phyloP scores from a whole-genome alignment of 2,888 invertebrate genomes.

The Drosophila anomalipes region DNA sequence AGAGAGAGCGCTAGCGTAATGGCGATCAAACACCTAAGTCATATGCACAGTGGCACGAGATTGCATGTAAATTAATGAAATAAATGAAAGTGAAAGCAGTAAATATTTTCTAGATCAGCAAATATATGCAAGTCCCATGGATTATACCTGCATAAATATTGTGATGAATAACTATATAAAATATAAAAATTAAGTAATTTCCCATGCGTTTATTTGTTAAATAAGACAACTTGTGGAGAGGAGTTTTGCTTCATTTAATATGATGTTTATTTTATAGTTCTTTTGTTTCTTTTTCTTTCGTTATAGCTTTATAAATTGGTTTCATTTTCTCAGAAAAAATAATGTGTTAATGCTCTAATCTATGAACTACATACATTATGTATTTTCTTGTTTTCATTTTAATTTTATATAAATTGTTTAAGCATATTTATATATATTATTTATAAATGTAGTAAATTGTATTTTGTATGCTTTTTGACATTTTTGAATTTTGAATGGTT shows the following conservation, averaged over 20 bases:
- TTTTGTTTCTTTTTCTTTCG: conserved; percentile 34
- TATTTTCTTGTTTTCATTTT: conserved; percentile 36
- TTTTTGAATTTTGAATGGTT: conserved; percentile 59
- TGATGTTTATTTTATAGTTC: conserved; percentile 59
- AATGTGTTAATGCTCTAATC: conserved; percentile 58
- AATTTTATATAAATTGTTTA: conserved; percentile 28
- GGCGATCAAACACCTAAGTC: conserved; percentile 53
- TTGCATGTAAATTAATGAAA: not conserved
- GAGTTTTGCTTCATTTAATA: conserved; percentile 49
- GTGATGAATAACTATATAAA: not conserved
- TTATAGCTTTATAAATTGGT: conserved; percentile 60
- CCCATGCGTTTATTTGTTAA: not conserved
- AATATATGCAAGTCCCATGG: not conserved
- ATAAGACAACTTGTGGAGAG: not conserved
- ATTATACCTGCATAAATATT: not conserved
- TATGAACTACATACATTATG: conserved; percentile 52
- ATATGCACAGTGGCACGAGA: conserved; percentile 28
- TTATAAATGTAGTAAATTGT: conserved; percentile 63
- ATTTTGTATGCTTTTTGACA: conserved; percentile 57
- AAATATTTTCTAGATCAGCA: not conserved
- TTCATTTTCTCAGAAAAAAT: conserved; percentile 79
- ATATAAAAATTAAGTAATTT: not conserved
- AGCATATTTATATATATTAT: conserved; percentile 38
- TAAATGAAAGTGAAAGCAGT: not conserved
- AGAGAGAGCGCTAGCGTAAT: conserved; percentile 19